Percentiles rank a stretch among this genome's conserved stretches.
Conservation (phyloP, 2,797 vertebrate genomes). For the Mormyrus proboscirostris region DNA sequence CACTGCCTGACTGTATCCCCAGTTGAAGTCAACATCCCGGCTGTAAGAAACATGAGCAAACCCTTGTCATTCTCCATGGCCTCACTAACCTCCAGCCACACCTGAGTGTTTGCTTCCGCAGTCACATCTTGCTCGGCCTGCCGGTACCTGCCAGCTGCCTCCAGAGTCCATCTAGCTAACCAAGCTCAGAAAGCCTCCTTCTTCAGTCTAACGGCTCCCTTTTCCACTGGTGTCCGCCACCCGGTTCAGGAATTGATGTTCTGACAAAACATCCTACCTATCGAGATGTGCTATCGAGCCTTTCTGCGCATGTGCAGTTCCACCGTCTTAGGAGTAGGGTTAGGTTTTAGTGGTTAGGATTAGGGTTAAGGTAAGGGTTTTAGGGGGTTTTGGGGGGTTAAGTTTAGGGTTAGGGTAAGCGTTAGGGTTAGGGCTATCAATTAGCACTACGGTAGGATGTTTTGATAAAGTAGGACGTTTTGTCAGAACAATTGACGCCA, state of each 20-base stretch:
- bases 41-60: not conserved
- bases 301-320: no score
- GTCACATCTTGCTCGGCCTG: not conserved
- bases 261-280: no score
- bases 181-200: not conserved
- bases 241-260: not conserved
- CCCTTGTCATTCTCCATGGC: not conserved
- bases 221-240: not conserved
- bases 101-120: not conserved
- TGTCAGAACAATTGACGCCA: not conserved
- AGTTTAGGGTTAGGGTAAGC: no score
- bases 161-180: not conserved
- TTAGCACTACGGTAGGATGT: no score
- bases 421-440: no score
- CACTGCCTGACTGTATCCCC: no score
- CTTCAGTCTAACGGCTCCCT: not conserved
- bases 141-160: not conserved
- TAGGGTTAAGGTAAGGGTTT: no score
- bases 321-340: no score
- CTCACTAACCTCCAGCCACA: not conserved
- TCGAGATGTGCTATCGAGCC: no score
- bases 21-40: not conserved
- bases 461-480: no score
- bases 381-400: no score
- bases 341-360: no score